A percentile compares a stretch with the other conserved stretches of the same genome.
phyloP scores from a whole-genome alignment of 2,797 vertebrate species.

The Borostomias antarcticus region DNA sequence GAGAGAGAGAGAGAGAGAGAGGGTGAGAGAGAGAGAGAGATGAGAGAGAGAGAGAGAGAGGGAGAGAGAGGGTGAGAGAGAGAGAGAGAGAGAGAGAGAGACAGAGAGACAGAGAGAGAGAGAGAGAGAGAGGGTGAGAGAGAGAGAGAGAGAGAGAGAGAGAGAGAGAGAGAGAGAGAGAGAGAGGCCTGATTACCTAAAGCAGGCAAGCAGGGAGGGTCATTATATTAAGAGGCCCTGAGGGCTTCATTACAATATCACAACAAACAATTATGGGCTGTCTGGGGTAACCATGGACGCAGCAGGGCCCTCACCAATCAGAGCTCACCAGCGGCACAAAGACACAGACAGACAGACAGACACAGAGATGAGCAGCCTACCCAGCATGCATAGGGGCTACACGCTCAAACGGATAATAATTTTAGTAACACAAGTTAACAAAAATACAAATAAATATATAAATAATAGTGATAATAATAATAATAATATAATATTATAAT shows the following conservation, averaged over 20 bases:
- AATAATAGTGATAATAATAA: not conserved
- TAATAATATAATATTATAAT: not conserved
- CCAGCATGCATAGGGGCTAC: not conserved
- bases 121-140: not conserved
- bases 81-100: not conserved
- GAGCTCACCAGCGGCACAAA: slow-evolving; percentile 11
- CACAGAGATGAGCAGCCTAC: slow-evolving; percentile 5
- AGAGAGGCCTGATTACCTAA: not conserved
- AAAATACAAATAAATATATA: not conserved
- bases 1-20: too few species aligned
- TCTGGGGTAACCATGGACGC: slow-evolving; percentile 41
- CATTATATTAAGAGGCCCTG: slow-evolving; percentile 71
- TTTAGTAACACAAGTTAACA: not conserved
- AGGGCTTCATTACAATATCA: slow-evolving; percentile 75
- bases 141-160: slow-evolving; percentile 7
- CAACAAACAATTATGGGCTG: slow-evolving; percentile 76
- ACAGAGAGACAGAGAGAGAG: not conserved
- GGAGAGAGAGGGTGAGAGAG: not conserved
- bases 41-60: too few species aligned
- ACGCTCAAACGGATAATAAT: too few species aligned
- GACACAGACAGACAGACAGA: slow-evolving; percentile 24
- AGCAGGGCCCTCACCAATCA: slow-evolving; percentile 23
- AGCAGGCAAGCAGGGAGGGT: slow-evolving; percentile 44
- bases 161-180: slow-evolving; percentile 9
- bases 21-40: too few species aligned